phyloP scores from a whole-genome alignment of 2,113 vertebrate species.

The Perca schrenkii region DNA sequence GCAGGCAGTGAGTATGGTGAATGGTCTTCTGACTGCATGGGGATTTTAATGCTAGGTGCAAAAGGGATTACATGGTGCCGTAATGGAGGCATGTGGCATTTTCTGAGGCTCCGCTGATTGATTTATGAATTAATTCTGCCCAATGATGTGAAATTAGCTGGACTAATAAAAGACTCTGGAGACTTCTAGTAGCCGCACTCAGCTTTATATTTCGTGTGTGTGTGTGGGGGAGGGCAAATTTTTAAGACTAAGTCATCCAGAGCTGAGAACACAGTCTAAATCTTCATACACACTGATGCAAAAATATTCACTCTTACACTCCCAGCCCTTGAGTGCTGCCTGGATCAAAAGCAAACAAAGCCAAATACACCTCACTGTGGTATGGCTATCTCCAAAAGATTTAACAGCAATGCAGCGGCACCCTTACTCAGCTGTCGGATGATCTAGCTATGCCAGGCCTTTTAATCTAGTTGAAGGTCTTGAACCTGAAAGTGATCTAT shows the following conservation, averaged over 20 bases:
- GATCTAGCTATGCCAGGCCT: background rate
- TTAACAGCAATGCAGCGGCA: background rate
- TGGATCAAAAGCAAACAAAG: conserved; percentile 32
- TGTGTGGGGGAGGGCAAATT: conserved; percentile 17
- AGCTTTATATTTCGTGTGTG: conserved; percentile 34
- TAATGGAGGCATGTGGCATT: conserved; percentile 57
- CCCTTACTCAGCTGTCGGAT: background rate
- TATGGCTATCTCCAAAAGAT: conserved; percentile 4
- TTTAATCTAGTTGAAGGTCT: background rate
- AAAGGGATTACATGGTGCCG: conserved; percentile 68
- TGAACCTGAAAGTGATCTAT: background rate
- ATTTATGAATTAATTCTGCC: conserved; percentile 72
- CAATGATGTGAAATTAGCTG: conserved; percentile 77
- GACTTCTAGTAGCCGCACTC: conserved; percentile 48
- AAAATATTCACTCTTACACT: conserved; percentile 39
- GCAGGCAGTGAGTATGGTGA: conserved; percentile 8
- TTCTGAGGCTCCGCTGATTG: conserved; percentile 60
- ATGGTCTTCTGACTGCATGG: conserved; percentile 30
- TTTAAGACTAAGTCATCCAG: conserved; percentile 20
- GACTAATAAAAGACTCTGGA: conserved; percentile 70
- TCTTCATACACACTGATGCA: conserved; percentile 38
- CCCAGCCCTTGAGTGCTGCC: conserved; percentile 27
- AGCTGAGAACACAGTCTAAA: conserved; percentile 24
- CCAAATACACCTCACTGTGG: background rate
- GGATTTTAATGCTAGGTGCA: conserved; percentile 57